Evolutionary conservation across 2,888 invertebrate genomes (phyloP), one percentile per base, ranked within the genome.

Genomic region (Galerucella calmariensis): DNA sequence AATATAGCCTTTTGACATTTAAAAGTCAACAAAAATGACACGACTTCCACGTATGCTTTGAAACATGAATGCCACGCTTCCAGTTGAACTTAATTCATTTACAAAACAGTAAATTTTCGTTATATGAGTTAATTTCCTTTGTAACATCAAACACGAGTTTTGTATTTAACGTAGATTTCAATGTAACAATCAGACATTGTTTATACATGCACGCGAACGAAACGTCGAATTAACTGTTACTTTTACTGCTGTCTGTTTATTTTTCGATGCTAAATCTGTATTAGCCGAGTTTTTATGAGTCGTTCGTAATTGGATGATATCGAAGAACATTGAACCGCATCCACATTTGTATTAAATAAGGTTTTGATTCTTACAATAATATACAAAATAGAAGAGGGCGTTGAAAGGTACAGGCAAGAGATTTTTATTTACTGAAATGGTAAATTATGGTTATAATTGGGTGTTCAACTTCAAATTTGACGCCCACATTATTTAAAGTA

Each of bases 251-350:
- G 20, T 46, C 1, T 66, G 66, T 66, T 66, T 66, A 51, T 66
- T 66, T 66, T 44, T n/a, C 48, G 51, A 66, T 66, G 66, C 66
- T 66, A 66, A 66, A 66, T 66, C 66, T 51, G 66, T 51, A 20
- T 66, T 66, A 66, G 51, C 66, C 51, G 66, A 24, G 41, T 66
- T 66, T 66, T 66, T 66, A 66, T 51, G 44, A 66, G 20, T 46
- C n/a, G 12, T 48, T 48, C 48, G 14, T 44, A 51, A 61, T 61
- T 61, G 66, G 27, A 66, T 66, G 46, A 66, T 48, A 66, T 51
- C n/a, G 66, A 46, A 51, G 66, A 48, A 51, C 66, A 16, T 66
- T 66, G 66, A 66, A 66, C 66, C 8, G 66, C 66, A 66, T 66
- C 46, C 48, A 20, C 48, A 59, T 59, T 27, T 59, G 35, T 61